Conservation (phyloP, 2,888 invertebrate genomes). For the Lucinisca nassula region DNA sequence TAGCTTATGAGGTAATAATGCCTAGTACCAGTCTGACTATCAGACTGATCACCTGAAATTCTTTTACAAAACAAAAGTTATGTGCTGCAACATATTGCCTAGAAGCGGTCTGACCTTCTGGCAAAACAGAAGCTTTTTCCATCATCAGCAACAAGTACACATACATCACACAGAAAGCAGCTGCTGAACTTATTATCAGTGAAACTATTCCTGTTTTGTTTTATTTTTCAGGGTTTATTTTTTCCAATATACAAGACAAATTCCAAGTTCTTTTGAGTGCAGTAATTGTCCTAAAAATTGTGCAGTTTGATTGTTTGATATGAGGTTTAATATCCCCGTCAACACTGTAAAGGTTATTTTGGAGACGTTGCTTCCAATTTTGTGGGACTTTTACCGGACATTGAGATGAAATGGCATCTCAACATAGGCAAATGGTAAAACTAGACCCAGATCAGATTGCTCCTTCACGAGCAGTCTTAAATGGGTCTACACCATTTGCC, state of each 20-base stretch:
- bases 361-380: too few relatives aligned
- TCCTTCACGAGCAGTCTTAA: too few relatives aligned
- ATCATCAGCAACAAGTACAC: background rate
- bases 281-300: too few relatives aligned
- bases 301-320: too few relatives aligned
- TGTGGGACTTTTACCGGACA: too few relatives aligned
- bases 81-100: constrained; percentile 1
- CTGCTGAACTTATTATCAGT: background rate
- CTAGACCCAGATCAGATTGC: too few relatives aligned
- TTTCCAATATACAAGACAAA: background rate
- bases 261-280: background rate
- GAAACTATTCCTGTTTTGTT: background rate
- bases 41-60: background rate
- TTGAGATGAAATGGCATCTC: too few relatives aligned
- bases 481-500: too few relatives aligned
- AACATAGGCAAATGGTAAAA: too few relatives aligned
- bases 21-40: background rate
- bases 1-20: background rate
- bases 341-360: too few relatives aligned
- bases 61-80: background rate
- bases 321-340: too few relatives aligned
- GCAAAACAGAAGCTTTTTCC: background rate
- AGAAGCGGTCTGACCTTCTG: constrained; percentile 8
- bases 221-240: background rate
- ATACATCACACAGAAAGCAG: background rate